Evolutionary conservation across 2,888 invertebrate species (phyloP), one percentile per base, ranked within the genome.

Genomic region (Dolomedes plantarius): DNA sequence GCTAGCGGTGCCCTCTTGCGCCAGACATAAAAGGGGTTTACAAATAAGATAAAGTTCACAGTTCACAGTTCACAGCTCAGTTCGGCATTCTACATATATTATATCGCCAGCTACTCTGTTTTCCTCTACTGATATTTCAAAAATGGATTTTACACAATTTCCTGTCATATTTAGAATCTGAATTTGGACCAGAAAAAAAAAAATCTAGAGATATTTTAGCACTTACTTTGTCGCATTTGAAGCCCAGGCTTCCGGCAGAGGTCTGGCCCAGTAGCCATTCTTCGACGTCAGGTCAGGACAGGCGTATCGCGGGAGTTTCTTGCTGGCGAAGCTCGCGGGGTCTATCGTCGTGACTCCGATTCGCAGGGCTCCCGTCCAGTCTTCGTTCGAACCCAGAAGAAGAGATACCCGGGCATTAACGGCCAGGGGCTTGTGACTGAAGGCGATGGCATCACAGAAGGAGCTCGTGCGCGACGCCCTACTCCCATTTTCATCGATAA

Each of bases 311-410:
- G 91, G 91, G 16, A 91, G 88, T 36, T 89, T 89, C 41, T 65
- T 71, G 67, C 39, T 69, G 39, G 90, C 50, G 11, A 79, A 68
- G 41, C 85, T 89, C 5, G 87, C 87, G 1, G 91, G 91, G 83
- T 91, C 90, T 29, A 90, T 88, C 0, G 89, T 77, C 1, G 91
- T 91, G 19, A 91, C 89, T 2, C 92, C 92, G 2, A 92, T 81
- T 11, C 91, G 90, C 1, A 91, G 76, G 0, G 90, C 91, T 6
- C 91, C 91, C 76, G 91, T 91, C 91, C 91, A 91, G 65, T 90
- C 89, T 19, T 89, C 79, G 85, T 90, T 91, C 50, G 90, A 90
- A 28, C 90, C 90, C 23, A 90, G 80, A 71, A 89, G 89, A 0
- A 89, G 50, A 9, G 87, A 88, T 19, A 87, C 36, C 11, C 88